Conservation (phyloP, 1,140 invertebrate genomes). For the Venustaconcha ellipsiformis region DNA sequence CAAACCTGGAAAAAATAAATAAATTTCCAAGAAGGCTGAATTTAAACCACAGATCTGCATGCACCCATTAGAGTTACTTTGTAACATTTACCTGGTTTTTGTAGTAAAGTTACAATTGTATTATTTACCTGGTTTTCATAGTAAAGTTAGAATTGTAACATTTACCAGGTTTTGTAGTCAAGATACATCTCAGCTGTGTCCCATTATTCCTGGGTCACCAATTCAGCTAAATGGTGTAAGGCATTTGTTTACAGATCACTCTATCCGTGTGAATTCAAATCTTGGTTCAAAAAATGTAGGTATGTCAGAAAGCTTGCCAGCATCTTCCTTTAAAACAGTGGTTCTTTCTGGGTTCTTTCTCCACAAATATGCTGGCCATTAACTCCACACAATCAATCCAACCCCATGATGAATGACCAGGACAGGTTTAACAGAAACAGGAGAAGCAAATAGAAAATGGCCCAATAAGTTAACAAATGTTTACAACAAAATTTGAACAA, state of each 20-base stretch:
- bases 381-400: background rate
- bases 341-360: no score
- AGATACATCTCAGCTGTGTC: background rate
- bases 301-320: no score
- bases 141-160: background rate
- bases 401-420: background rate
- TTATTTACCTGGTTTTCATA: background rate
- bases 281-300: no score
- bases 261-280: no score
- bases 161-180: background rate
- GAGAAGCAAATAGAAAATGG: no score
- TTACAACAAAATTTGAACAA: no score
- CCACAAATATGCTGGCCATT: no score
- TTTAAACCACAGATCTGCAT: background rate
- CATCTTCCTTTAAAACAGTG: no score
- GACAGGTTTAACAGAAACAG: no score
- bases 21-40: background rate
- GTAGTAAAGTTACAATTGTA: background rate
- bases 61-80: background rate
- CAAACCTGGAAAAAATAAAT: constrained; percentile 72
- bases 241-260: no score
- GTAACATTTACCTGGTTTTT: background rate
- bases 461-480: no score
- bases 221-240: no score
- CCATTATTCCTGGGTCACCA: background rate